Percentiles rank a stretch among this genome's conserved stretches.
phyloP scores from a whole-genome alignment of 2,888 invertebrate species.

The Sylvicola cinctus region DNA sequence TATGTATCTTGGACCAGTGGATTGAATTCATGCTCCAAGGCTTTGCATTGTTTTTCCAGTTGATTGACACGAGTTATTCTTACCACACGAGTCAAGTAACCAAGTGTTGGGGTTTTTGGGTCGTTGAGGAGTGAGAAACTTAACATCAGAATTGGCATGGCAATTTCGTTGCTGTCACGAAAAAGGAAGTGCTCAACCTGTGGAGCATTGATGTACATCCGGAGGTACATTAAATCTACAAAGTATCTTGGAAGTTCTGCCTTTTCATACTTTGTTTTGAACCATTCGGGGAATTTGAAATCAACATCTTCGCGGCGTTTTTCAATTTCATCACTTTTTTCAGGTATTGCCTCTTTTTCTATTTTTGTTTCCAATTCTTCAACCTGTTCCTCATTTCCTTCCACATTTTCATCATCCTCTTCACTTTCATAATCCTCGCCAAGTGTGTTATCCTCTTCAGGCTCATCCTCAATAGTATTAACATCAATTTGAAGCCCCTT shows the following conservation, averaged over 20 bases:
- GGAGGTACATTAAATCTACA: constrained; percentile 43
- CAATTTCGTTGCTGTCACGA: constrained; percentile 35
- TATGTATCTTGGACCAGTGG: constrained; percentile 13
- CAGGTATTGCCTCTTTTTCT: neutral
- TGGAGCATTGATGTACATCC: constrained; percentile 40
- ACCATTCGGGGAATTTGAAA: constrained; percentile 36
- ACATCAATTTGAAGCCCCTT: neutral
- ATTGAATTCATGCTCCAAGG: constrained; percentile 5
- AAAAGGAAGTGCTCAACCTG: constrained; percentile 49
- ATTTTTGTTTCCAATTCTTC: neutral
- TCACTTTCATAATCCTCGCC: constrained; percentile 6
- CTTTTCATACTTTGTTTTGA: constrained; percentile 35
- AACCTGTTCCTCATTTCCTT: neutral
- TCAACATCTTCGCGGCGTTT: constrained; percentile 3
- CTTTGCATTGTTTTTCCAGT: constrained; percentile 9
- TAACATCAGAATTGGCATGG: constrained; percentile 37
- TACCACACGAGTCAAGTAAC: constrained; percentile 19
- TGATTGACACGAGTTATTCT: constrained; percentile 19
- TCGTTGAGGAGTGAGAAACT: constrained; percentile 28
- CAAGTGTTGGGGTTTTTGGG: constrained; percentile 14
- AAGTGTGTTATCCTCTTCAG: constrained; percentile 5
- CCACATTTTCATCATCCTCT: constrained; percentile 6
- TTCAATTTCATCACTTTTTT: neutral
- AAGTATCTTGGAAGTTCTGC: constrained; percentile 42
- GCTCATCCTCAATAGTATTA: constrained; percentile 11